These are phyloP conservation scores for Vombatus ursinus DNA, from an alignment of 2,113 vertebrate genomes.

Conservation along the genomic window DNA sequence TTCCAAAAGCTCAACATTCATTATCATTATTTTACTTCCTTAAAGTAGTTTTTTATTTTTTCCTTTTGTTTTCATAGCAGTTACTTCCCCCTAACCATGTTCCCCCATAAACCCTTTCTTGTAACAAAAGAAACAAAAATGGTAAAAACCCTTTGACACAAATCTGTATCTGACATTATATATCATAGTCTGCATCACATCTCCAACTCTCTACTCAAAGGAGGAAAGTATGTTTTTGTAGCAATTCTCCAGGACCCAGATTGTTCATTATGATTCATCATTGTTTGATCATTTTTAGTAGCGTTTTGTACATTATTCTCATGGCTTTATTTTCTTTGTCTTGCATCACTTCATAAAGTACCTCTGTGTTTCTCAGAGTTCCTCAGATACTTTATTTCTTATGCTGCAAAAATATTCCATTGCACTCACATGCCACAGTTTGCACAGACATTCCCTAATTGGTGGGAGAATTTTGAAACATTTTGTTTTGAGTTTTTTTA, in stretches of 20 bases:
- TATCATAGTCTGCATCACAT: neutral
- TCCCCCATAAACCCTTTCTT: neutral
- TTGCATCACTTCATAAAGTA: no score
- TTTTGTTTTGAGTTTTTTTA: no score
- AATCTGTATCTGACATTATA: neutral
- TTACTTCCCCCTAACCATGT: neutral
- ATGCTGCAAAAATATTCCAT: no score
- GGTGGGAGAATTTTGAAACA: no score
- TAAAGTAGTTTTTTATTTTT: neutral
- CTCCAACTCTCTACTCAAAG: neutral
- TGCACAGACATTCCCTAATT: no score
- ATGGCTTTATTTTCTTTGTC: no score
- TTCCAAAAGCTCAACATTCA: neutral
- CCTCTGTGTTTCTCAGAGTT: no score
- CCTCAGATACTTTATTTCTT: no score
- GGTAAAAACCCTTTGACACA: neutral
- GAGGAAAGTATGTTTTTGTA: neutral
- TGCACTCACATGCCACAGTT: no score
- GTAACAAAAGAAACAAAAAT: neutral
- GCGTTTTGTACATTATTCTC: no score
- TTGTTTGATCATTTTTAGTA: neutral
- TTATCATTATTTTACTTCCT: neutral
- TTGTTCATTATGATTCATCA: neutral
- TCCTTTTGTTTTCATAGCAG: neutral
- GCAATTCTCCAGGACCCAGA: neutral